Evolutionary conservation across 2,888 invertebrate species (phyloP), one percentile per base, ranked within the genome.

Genomic region (Dynastes tityus): DNA sequence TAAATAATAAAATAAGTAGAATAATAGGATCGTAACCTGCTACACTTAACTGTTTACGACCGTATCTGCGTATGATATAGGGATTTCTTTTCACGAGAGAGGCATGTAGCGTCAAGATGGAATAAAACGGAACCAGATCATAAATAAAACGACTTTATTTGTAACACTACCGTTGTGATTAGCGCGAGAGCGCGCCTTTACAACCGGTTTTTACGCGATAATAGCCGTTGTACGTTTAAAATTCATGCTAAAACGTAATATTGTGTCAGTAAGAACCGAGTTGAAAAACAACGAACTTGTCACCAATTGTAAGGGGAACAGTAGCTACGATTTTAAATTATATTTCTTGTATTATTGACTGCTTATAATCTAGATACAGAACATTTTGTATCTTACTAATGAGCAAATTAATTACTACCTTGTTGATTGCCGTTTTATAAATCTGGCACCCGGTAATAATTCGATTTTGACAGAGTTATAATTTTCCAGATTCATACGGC

Each of bases 121-220:
- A 67, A 45, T 27, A 61, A 58, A 58, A 58, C 61, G 51, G 51
- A 73, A 58, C 58, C 37, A 40, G 73, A 73, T 58, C 22, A 58
- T 58, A 58, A 73, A 73, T 58, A 73, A 40, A 73, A 22, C 58
- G 73, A 73, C 40, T 73, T 73, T 73, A 70, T 73, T 61, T 73
- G 73, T 73, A 73, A 58, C 32, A 73, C 73, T 58, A 61, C 73
- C 73, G 73, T 73, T 73, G 73, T 45, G 37, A 73, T 73, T 73
- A 58, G 55, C 61, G 29, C 61, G 37, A 73, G 58, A 73, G 16
- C 73, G 16, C 73, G 45, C 22, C 22, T 22, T 45, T 49, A 49
- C 49, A 49, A 49, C 49, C 45, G 49, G 49, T 49, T 67, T 49
- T 67, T 49, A 27, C 37, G 16, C 49, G 67, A 67, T 67, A 49